Percentiles rank a stretch among this genome's conserved stretches.
These are phyloP conservation scores for Pollenia angustigena DNA, from an alignment of 2,888 invertebrate species.

Conservation along the genomic window DNA sequence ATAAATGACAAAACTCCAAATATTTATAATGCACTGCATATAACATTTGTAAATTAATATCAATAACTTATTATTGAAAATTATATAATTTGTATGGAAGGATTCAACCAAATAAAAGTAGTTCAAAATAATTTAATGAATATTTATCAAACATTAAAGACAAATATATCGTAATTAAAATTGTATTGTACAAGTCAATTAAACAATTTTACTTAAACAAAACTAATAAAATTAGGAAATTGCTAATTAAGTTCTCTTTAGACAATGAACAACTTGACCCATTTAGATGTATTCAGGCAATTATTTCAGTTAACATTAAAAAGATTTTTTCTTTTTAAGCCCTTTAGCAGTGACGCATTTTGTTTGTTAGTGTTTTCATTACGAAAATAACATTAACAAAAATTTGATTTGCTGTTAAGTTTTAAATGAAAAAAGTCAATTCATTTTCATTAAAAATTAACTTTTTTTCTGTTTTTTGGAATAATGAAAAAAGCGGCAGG, in stretches of 20 bases:
- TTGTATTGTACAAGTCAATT: too few species aligned
- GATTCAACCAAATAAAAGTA: constrained; percentile 15
- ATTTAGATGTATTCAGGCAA: constrained; percentile 3
- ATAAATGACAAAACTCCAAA: background rate
- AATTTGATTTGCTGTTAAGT: constrained; percentile 23
- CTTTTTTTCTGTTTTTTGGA: constrained; percentile 4
- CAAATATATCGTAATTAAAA: too few species aligned
- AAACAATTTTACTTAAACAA: too few species aligned
- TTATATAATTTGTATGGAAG: constrained; percentile 20
- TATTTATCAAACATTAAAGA: too few species aligned
- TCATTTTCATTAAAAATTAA: constrained; percentile 68
- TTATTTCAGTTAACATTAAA: constrained; percentile 24
- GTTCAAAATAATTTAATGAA: constrained; percentile 32
- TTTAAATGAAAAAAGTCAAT: constrained; percentile 41
- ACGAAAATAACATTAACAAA: constrained; percentile 36
- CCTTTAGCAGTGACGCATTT: background rate
- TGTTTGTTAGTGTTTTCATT: background rate
- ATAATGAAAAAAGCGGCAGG: background rate
- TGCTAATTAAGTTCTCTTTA: background rate
- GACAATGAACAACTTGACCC: constrained; percentile 4
- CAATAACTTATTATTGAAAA: constrained; percentile 23
- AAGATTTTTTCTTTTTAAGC: background rate
- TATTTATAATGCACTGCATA: background rate
- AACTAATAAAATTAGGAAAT: constrained; percentile 3
- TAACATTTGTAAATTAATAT: constrained; percentile 24